Evolutionary conservation across 2,888 invertebrate genomes (phyloP).

Genomic region (Aplocera efformata): DNA sequence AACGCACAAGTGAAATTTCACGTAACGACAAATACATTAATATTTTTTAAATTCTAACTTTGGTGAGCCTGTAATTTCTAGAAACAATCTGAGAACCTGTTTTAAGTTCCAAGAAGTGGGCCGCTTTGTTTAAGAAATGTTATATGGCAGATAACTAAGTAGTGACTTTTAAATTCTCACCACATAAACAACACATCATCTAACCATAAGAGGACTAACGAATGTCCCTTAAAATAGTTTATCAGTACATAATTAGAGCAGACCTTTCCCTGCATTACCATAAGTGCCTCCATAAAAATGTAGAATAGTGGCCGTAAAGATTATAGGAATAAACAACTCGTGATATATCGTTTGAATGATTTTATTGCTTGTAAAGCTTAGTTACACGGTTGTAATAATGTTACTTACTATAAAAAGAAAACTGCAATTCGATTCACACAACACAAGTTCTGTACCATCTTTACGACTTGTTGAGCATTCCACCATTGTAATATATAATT

Average conservation of each 20-base stretch:
- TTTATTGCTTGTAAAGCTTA: slow-evolving; percentile 9
- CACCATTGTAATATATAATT: too few species aligned
- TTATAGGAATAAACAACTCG: slow-evolving; percentile 21
- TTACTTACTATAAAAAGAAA: too few species aligned
- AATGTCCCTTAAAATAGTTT: slow-evolving; percentile 20
- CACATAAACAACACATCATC: slow-evolving; percentile 24
- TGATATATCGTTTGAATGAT: slow-evolving; percentile 17
- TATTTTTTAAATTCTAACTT: too few species aligned
- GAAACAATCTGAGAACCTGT: too few species aligned
- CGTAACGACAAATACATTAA: too few species aligned
- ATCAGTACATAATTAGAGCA: slow-evolving; percentile 30
- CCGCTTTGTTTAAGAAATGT: not conserved
- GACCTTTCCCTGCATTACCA: slow-evolving; percentile 44
- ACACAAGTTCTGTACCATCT: too few species aligned
- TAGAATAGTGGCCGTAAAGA: slow-evolving; percentile 39
- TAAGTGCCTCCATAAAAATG: slow-evolving; percentile 56
- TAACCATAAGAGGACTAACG: slow-evolving; percentile 24
- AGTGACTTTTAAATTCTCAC: slow-evolving; percentile 7
- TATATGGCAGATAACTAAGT: not conserved
- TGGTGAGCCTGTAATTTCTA: too few species aligned
- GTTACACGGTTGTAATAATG: not conserved
- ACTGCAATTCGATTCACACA: too few species aligned
- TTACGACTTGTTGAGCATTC: too few species aligned
- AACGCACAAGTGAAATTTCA: too few species aligned
- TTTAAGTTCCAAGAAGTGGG: too few species aligned